Evolutionary conservation across 2,888 invertebrate species (phyloP).

Genomic region (Chydorus sphaericus): DNA sequence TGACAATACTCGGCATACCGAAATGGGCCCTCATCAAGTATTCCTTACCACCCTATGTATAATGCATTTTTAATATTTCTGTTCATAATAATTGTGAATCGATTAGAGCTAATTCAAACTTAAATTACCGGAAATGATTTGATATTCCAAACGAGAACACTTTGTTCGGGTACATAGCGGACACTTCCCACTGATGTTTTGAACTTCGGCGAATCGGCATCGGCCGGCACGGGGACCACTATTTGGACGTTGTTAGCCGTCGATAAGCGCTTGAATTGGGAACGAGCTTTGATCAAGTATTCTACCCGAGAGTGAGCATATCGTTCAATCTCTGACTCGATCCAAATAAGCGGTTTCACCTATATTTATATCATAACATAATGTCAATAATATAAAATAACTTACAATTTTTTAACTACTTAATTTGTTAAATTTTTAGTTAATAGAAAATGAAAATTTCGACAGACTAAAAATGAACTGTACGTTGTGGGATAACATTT

Average conservation of each 20-base stretch:
- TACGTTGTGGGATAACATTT: background rate
- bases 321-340: conserved; percentile 93
- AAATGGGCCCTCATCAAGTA: conserved; percentile 97
- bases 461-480: background rate
- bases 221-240: conserved; percentile 85
- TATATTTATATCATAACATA: conserved; percentile 18
- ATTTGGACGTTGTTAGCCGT: conserved; percentile 99
- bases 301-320: conserved; percentile 95
- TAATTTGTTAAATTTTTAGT: no score
- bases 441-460: background rate
- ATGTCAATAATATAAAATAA: conserved; percentile 12
- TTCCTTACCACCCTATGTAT: conserved; percentile 76
- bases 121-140: conserved; percentile 70
- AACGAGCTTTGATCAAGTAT: conserved; percentile 98
- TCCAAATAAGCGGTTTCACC: conserved; percentile 94
- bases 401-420: no score
- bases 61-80: background rate
- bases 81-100: background rate
- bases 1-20: conserved; percentile 86
- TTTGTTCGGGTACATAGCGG: conserved; percentile 93
- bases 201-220: conserved; percentile 97
- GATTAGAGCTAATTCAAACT: background rate
- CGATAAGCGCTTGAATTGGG: conserved; percentile 91
- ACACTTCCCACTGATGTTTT: conserved; percentile 94
- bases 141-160: conserved; percentile 92